Conservation (phyloP, 2,888 invertebrate genomes). For the Drosophila neoperkinsi region DNA sequence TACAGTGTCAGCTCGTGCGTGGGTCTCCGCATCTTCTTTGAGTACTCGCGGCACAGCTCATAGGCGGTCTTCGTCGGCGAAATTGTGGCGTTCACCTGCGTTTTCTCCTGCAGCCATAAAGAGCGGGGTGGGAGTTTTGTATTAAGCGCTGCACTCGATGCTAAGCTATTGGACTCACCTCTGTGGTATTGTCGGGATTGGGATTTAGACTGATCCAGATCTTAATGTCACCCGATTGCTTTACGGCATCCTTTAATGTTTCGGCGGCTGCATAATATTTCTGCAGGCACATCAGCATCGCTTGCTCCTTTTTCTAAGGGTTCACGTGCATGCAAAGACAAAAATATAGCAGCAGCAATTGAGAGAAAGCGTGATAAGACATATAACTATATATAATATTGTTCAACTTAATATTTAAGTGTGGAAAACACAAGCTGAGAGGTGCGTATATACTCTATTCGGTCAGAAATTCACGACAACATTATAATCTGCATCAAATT, state of each 20-base stretch:
- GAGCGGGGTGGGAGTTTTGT: background rate
- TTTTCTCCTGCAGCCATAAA: conserved; percentile 78
- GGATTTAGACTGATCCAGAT: conserved; percentile 89
- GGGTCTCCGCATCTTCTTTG: conserved; percentile 88
- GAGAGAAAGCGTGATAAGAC: background rate
- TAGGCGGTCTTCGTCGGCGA: conserved; percentile 92
- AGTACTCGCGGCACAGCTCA: conserved; percentile 90
- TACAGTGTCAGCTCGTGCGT: conserved; percentile 91
- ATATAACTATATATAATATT: background rate
- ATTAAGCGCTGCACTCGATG: background rate
- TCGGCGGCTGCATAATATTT: conserved; percentile 88
- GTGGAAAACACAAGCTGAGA: background rate
- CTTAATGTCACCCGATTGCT: conserved; percentile 92
- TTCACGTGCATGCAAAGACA: background rate
- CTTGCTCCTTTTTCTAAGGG: conserved; percentile 87
- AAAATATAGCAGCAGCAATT: background rate
- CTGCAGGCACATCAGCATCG: conserved; percentile 91
- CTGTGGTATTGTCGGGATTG: conserved; percentile 88
- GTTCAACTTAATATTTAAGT: no score
- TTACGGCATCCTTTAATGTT: conserved; percentile 87
- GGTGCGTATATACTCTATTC: background rate
- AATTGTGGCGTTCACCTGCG: conserved; percentile 86
- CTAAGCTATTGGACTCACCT: conserved; percentile 84
- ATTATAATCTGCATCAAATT: background rate
- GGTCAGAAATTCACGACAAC: background rate